Evolutionary conservation across 2,888 invertebrate genomes (phyloP).

Genomic region (Tuberolachnus salignus): DNA sequence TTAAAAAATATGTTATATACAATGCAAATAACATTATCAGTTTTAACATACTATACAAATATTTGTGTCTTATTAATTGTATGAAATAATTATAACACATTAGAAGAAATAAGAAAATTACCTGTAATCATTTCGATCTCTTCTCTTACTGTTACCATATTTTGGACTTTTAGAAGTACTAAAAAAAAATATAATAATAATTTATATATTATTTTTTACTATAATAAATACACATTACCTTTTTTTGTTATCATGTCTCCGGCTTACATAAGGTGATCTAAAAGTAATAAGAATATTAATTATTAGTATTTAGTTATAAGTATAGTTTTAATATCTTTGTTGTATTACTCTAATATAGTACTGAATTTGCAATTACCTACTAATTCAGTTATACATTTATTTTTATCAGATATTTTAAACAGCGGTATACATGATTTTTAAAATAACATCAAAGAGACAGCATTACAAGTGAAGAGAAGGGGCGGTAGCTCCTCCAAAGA

Average conservation of each 20-base stretch:
- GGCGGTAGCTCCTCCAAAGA: too few species aligned
- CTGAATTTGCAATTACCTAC: too few species aligned
- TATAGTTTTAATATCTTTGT: too few species aligned
- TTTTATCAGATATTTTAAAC: too few species aligned
- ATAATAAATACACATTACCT: conserved; percentile 22
- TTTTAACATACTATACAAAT: too few species aligned
- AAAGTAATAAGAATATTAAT: neutral
- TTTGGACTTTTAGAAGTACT: conserved; percentile 44
- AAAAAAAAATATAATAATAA: conserved; percentile 8
- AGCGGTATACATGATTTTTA: too few species aligned
- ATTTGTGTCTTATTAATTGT: neutral
- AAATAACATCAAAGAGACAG: too few species aligned
- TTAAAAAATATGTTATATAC: neutral
- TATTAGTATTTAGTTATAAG: too few species aligned
- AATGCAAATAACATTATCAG: too few species aligned
- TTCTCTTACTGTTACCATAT: conserved; percentile 47
- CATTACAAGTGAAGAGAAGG: too few species aligned
- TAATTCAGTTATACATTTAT: too few species aligned
- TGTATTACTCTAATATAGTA: too few species aligned
- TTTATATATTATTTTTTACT: neutral
- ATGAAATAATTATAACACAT: neutral
- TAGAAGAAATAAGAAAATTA: conserved; percentile 5
- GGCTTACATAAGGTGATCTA: conserved; percentile 47
- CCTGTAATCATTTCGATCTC: conserved; percentile 53
- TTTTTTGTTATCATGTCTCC: conserved; percentile 60